Evolutionary conservation across 2,113 vertebrate genomes (phyloP).

Genomic region (Rhinoptilus africanus): DNA sequence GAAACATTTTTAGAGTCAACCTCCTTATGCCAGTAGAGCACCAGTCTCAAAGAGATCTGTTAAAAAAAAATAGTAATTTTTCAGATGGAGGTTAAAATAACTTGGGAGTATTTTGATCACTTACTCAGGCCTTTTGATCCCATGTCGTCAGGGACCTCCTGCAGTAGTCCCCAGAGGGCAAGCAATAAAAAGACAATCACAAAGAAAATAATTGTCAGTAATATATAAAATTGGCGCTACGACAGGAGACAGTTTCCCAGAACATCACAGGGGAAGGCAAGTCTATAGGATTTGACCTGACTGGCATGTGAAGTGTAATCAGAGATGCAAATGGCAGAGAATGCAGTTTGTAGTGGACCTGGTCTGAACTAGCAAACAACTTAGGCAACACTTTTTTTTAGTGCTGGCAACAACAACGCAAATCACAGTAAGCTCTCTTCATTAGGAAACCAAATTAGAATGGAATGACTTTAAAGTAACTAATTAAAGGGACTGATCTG

Average conservation of each 20-base stretch:
- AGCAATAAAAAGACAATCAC: conserved; percentile 91
- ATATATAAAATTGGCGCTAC: conserved; percentile 76
- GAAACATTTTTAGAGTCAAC: conserved; percentile 37
- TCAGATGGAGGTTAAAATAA: conserved; percentile 74
- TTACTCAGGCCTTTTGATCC: conserved; percentile 97
- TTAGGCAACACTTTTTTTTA: background rate
- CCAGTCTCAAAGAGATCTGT: conserved; percentile 58
- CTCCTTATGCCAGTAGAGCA: conserved; percentile 68
- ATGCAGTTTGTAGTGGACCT: background rate
- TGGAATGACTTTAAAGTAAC: background rate
- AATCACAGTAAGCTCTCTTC: background rate
- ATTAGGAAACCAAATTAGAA: background rate
- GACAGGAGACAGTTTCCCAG: conserved; percentile 80
- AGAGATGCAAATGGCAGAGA: background rate
- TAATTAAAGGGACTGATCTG: background rate
- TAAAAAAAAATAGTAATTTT: conserved; percentile 52
- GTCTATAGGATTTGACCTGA: background rate
- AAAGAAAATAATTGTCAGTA: conserved; percentile 92
- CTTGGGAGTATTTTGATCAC: conserved; percentile 80
- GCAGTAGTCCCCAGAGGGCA: conserved; percentile 87
- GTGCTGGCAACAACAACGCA: background rate
- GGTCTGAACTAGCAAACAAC: background rate
- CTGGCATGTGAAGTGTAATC: background rate
- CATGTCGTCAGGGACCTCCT: conserved; percentile 97
- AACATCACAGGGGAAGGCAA: conserved; percentile 72